These are phyloP conservation scores for Hemicrepidius hirtus DNA, from an alignment of 2,888 invertebrate genomes.

Conservation along the genomic window DNA sequence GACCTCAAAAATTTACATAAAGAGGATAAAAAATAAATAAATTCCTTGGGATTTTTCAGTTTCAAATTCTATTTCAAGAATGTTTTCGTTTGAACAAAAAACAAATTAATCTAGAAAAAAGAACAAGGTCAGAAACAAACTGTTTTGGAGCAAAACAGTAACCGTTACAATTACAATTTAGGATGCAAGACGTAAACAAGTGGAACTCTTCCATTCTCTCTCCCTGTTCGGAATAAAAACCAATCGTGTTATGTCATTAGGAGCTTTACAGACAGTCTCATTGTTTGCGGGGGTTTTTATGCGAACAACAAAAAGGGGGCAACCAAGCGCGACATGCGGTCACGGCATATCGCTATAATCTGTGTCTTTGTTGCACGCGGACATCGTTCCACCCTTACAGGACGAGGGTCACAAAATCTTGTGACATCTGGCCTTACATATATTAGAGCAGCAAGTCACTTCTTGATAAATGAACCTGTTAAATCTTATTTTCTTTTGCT, in stretches of 20 bases:
- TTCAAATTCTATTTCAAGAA: too few species aligned
- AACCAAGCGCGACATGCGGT: constrained; percentile 60
- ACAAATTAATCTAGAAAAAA: constrained; percentile 9
- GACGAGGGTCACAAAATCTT: constrained; percentile 40
- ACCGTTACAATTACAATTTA: constrained; percentile 6
- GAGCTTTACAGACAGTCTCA: constrained; percentile 49
- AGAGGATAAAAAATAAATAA: too few species aligned
- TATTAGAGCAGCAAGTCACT: constrained; percentile 31
- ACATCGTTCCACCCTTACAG: constrained; percentile 8
- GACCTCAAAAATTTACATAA: too few species aligned
- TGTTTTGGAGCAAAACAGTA: neutral
- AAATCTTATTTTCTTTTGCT: constrained; percentile 4
- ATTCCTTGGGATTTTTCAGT: too few species aligned
- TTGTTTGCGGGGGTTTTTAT: constrained; percentile 54
- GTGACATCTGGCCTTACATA: constrained; percentile 37
- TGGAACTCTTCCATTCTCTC: neutral
- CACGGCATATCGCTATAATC: constrained; percentile 64
- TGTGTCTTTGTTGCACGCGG: constrained; percentile 60
- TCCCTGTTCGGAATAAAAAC: constrained; percentile 23
- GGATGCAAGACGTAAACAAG: constrained; percentile 27
- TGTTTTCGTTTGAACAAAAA: too few species aligned
- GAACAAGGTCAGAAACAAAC: too few species aligned
- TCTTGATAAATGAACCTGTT: constrained; percentile 36
- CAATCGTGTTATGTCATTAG: constrained; percentile 54
- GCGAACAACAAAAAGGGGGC: constrained; percentile 57